Base-by-base conservation (phyloP, 2,888 invertebrate species). In the Uloborus plumipes region DNA sequence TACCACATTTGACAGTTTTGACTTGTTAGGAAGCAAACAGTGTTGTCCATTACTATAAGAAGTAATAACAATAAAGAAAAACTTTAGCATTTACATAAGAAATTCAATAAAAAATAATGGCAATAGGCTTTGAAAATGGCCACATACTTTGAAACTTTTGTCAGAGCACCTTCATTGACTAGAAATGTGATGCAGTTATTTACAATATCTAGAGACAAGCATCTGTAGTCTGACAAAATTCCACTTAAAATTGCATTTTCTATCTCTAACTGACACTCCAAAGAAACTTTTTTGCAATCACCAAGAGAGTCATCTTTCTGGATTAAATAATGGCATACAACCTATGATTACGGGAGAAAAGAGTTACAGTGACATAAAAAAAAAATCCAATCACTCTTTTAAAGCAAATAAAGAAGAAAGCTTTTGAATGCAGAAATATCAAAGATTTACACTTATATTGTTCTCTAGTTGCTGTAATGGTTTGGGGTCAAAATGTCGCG, bases 131-230 rank as follows among this genome's bases (percentile, higher is more conserved):
- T 6, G 20, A 31, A 26, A 26, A 47, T 9, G 9, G 11, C 49
- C 11, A 72, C 83, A 62, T 75, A 84, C 84, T 74, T 65, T 1
- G 73, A 53, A 47, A 50, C 70, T 75, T 70, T 61, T 13, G 51
- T 50, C 7, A 79, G 49, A 31, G 75, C 79, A 53, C 66, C 66
- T 66, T 74, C 69, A 62, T 26, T 75, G 66, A 84, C 79, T 62
- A 84, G 74, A 72, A 62, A 65, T 20, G 66, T 9, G 15, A 84
- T 61, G 22, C 84, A 79, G 31, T 84, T 84, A 61, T 75, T 79
- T 26, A 79, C 47, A 64, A 79, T 79, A 61, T 84, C 84, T 51
- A 84, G 39, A 18, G 84, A 79, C 20, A 84, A 65, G 47, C 70
- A 75, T 15, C 79, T 62, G 47, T 79, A 84, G 53, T 84, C 84